phyloP scores from a whole-genome alignment of 2,797 vertebrate species.

The Rhodeus uyekii region DNA sequence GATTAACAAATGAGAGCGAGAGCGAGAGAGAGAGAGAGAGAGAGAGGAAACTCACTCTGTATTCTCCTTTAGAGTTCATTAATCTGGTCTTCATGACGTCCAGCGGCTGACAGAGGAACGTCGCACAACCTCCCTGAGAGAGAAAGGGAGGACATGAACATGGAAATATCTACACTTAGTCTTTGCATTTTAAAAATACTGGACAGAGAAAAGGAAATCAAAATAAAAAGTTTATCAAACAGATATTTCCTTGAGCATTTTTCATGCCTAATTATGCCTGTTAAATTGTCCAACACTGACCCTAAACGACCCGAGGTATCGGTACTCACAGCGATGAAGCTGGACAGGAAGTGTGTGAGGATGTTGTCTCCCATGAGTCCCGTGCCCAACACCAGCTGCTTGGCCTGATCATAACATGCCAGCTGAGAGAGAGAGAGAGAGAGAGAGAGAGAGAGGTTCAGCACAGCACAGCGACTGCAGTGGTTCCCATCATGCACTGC shows the following conservation, averaged over 20 bases:
- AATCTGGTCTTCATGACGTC: conserved; percentile 95
- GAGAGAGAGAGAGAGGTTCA: too few species aligned
- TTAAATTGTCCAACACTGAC: too few species aligned
- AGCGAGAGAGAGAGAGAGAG: too few species aligned
- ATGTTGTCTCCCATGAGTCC: conserved; percentile 88
- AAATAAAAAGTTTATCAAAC: too few species aligned
- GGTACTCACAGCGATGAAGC: conserved; percentile 91
- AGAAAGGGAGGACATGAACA: background rate
- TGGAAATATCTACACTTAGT: too few species aligned
- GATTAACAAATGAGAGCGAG: background rate
- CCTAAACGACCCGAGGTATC: background rate
- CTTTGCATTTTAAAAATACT: too few species aligned
- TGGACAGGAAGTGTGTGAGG: conserved; percentile 90
- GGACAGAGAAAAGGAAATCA: too few species aligned
- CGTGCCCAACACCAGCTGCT: conserved; percentile 90
- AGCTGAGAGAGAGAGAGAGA: too few species aligned
- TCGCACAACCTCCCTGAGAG: conserved; percentile 92
- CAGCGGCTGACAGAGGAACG: conserved; percentile 93
- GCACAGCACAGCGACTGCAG: too few species aligned
- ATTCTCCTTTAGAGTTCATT: conserved; percentile 96
- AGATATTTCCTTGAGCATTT: too few species aligned
- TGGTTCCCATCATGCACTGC: conserved; percentile 20
- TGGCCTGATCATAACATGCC: conserved; percentile 96
- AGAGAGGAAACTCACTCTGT: conserved; percentile 75
- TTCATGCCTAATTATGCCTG: too few species aligned